Percentiles rank a stretch among this genome's conserved stretches.
Evolutionary conservation across 2,113 vertebrate species (phyloP).

Genomic region (Pongo abelii): DNA sequence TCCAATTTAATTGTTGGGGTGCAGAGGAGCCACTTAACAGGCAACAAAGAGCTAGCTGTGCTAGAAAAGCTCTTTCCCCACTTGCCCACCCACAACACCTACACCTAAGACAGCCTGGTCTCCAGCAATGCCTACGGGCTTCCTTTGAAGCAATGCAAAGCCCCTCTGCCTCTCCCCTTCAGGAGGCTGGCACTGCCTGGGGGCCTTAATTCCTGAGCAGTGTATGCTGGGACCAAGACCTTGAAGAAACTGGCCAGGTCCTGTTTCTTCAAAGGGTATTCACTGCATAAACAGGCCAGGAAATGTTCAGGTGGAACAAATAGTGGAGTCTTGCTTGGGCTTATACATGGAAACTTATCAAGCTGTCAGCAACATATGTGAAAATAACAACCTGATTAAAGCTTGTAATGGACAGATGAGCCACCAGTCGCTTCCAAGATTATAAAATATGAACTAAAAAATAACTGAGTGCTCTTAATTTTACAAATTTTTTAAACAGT

Average conservation of each 20-base stretch:
- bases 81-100: no score
- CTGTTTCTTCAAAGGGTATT: neutral
- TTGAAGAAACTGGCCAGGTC: neutral
- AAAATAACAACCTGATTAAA: slow-evolving; percentile 19
- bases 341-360: neutral
- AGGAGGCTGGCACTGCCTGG: neutral
- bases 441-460: neutral
- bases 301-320: neutral
- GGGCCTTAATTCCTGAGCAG: neutral
- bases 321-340: neutral
- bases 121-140: neutral
- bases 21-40: neutral
- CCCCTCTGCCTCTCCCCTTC: neutral
- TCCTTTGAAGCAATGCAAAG: neutral
- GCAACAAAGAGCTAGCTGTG: neutral
- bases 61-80: neutral
- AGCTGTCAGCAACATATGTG: neutral
- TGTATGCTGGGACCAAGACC: neutral
- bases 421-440: neutral
- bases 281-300: neutral
- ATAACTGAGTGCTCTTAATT: neutral
- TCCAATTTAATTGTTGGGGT: neutral
- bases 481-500: neutral
- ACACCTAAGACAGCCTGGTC: neutral
- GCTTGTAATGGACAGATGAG: neutral